A percentile compares a stretch with the other conserved stretches of the same genome.
phyloP scores from a whole-genome alignment of 2,113 vertebrate species.

The Macrotis lagotis region DNA sequence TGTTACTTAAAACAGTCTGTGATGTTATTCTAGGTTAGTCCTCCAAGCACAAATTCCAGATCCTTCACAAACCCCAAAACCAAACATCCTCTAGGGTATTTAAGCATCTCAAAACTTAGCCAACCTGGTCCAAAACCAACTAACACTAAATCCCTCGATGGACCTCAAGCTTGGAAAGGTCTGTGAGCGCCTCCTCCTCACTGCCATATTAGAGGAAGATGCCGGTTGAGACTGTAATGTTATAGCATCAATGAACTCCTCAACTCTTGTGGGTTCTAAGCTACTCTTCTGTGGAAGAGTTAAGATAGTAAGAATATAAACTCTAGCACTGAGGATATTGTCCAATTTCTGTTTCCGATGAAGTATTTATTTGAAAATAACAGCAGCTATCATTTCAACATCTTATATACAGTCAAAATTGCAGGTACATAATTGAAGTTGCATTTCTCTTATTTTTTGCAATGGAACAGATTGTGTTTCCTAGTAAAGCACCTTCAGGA shows the following conservation, averaged over 20 bases:
- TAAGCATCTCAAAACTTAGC: not conserved
- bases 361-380: constrained; percentile 69
- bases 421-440: constrained; percentile 11
- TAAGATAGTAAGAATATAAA: constrained; percentile 47
- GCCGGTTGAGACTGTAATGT: not conserved
- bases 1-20: not conserved
- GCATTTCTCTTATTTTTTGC: constrained; percentile 36
- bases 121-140: not conserved
- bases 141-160: not conserved
- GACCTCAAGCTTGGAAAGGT: not conserved
- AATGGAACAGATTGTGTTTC: constrained; percentile 69
- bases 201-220: not conserved
- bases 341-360: constrained; percentile 51
- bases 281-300: constrained; percentile 57
- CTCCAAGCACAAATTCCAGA: not conserved
- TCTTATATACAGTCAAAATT: constrained; percentile 54
- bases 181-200: not conserved
- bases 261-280: constrained; percentile 56
- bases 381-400: constrained; percentile 67
- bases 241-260: constrained; percentile 8
- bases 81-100: not conserved
- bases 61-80: not conserved
- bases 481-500: constrained; percentile 61
- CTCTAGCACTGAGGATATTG: constrained; percentile 40
- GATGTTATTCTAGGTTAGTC: not conserved